Evolutionary conservation across 2,797 vertebrate genomes (phyloP).

Genomic region (Phrynocephalus vlangalii): DNA sequence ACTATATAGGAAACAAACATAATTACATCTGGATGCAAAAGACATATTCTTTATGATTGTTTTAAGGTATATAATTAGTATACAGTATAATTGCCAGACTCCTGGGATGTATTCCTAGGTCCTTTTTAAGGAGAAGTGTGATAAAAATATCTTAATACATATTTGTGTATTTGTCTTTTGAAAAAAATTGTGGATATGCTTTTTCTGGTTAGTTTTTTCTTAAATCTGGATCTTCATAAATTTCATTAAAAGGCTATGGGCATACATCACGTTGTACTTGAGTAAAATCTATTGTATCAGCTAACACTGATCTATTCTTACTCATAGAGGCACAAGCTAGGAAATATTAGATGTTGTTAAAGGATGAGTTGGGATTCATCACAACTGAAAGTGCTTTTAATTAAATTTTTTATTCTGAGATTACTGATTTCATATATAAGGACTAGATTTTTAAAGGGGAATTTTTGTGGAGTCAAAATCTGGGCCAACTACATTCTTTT

Average conservation of each 20-base stretch:
- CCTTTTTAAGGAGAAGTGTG: no score
- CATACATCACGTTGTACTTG: not conserved
- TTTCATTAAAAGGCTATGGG: not conserved
- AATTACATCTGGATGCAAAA: not conserved
- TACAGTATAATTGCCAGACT: not conserved
- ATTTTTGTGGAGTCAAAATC: not conserved
- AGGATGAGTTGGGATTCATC: not conserved
- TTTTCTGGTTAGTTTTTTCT: not conserved
- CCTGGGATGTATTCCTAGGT: no score
- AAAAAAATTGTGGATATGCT: not conserved
- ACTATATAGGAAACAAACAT: not conserved
- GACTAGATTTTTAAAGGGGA: no score
- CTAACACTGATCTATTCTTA: no score
- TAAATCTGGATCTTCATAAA: not conserved
- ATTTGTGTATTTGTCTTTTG: not conserved
- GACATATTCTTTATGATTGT: not conserved
- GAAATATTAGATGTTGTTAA: not conserved
- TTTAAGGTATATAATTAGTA: not conserved
- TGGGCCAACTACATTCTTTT: not conserved
- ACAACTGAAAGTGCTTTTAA: not conserved
- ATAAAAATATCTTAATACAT: no score
- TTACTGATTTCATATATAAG: not conserved
- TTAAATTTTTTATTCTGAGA: not conserved
- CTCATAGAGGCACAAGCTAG: not conserved
- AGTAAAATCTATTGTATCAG: not conserved